Evolutionary conservation across 2,888 invertebrate genomes (phyloP), one percentile per base, ranked within the genome.

Genomic region (Hirtodrosophila cameraria): DNA sequence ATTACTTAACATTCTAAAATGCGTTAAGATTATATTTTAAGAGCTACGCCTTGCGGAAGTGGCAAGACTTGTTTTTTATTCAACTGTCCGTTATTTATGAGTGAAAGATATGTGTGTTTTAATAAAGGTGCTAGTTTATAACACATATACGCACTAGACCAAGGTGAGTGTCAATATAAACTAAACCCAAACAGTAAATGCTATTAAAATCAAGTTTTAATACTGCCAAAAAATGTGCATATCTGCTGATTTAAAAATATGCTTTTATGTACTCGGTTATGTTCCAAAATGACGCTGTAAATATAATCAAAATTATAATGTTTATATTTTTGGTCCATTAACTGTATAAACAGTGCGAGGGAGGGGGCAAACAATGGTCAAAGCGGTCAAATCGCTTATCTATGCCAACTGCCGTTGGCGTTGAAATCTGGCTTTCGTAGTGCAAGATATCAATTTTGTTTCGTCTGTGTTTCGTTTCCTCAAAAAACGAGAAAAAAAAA

Each of bases 391-490:
- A 12, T 31, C 31, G 31, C 31, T 31, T 13, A 12, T 35, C 35
- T 16, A 13, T 23, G 18, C 18, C 23, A 20, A 27, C 46, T 46
- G 46, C 28, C 36, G 33, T 27, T 50, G 35, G 18, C 8, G 31
- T 3, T 38, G 11, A 20, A 30, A n/a, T n/a, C 36, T 16, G 36
- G 16, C 60, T 48, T 28, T n/a, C 38, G 39, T 9, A 70, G 43
- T 79, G 84, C 79, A 83, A 62, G 61, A 70, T 49, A 66, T 79
- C 62, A 57, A n/a, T 50, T 48, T 79, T 54, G 65, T 52, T 46
- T 69, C 60, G 52, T 41, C 65, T 78, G 49, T 63, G 48, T 67
- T 80, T 79, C 45, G 81, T 84, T 79, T 84, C 86, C 84, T 83
- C 73, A 53, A 70, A 55, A 42, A n/a, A n/a, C n/a, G n/a, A n/a